Conservation (phyloP, 2,797 vertebrate species). For the Momotus momota region DNA sequence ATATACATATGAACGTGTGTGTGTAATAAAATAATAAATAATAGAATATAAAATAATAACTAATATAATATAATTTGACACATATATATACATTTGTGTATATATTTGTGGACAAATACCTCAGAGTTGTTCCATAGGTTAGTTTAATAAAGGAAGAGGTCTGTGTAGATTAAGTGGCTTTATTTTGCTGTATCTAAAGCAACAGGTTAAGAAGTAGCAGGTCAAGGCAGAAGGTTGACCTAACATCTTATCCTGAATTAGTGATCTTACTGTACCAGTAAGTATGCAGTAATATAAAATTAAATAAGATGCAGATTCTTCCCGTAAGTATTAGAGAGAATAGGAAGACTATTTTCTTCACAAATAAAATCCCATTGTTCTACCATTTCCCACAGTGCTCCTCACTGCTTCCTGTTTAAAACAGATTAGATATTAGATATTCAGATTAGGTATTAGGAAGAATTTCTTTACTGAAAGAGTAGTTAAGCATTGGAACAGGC, state of each 20-base stretch:
- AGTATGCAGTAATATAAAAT: neutral
- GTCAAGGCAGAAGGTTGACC: neutral
- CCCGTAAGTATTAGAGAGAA: neutral
- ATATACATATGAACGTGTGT: neutral
- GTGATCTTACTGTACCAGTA: neutral
- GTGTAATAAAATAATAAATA: neutral
- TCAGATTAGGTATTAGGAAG: too few species aligned
- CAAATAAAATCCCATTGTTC: neutral
- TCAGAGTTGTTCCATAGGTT: neutral
- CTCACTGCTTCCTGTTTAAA: neutral
- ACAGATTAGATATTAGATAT: too few species aligned
- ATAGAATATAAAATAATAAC: too few species aligned
- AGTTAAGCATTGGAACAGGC: too few species aligned
- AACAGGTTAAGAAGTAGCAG: neutral
- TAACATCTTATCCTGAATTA: neutral
- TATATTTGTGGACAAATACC: neutral
- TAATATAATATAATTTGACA: neutral
- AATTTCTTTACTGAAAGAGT: too few species aligned
- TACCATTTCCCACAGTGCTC: neutral
- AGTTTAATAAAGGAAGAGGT: neutral
- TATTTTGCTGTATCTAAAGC: neutral
- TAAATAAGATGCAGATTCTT: neutral
- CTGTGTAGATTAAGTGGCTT: neutral
- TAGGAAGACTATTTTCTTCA: neutral
- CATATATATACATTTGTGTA: too few species aligned